phyloP scores from a whole-genome alignment of 53 echinoderm and acorn worm species.

The Crossaster papposus region DNA sequence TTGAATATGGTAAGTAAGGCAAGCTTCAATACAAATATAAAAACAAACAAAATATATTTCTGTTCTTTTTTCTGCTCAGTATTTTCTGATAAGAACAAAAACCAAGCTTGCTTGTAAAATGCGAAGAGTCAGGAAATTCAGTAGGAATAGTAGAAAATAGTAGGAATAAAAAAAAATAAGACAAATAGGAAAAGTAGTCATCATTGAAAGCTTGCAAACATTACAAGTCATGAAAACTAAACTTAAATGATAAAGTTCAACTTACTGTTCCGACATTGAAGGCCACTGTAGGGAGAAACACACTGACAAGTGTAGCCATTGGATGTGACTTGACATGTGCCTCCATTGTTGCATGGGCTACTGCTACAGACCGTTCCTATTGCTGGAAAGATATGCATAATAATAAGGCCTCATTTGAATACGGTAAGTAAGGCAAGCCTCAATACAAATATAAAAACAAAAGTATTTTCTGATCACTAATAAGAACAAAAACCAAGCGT shows the following conservation, averaged over 20 bases:
- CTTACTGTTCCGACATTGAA: slow-evolving; percentile 59
- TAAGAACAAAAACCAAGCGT: background rate
- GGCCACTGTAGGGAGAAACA: slow-evolving; percentile 60
- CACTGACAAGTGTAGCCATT: slow-evolving; percentile 64
- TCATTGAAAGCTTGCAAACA: background rate
- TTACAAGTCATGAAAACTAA: background rate
- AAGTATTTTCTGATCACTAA: background rate
- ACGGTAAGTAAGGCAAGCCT: background rate
- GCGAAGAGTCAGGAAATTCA: too few species aligned
- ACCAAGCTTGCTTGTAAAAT: too few species aligned
- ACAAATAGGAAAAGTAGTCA: too few species aligned
- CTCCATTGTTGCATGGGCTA: slow-evolving; percentile 71
- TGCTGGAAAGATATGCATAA: background rate
- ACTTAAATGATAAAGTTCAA: background rate
- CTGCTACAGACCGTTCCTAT: slow-evolving; percentile 63
- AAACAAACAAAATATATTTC: too few species aligned
- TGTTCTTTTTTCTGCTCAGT: too few species aligned
- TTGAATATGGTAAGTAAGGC: background rate
- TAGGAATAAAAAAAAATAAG: too few species aligned
- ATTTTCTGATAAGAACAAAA: too few species aligned
- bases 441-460: too few species aligned
- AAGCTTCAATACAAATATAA: too few species aligned
- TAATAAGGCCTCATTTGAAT: slow-evolving; percentile 8
- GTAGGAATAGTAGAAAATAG: too few species aligned
- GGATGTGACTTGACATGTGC: slow-evolving; percentile 45